Base-by-base conservation (phyloP, 2,113 vertebrate genomes). In the Saccopteryx bilineata region DNA sequence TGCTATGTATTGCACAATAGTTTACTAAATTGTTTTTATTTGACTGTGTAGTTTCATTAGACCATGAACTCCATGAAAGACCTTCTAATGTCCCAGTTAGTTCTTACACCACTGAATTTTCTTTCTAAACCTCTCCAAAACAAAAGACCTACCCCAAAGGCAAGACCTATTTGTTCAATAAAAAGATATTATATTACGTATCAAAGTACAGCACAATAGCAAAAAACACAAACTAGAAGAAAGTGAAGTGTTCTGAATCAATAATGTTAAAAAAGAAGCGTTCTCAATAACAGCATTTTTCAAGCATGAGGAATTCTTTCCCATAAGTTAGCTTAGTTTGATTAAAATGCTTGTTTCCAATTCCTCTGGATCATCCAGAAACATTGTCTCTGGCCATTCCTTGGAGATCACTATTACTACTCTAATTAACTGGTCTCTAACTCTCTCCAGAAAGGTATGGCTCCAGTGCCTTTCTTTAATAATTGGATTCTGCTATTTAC, bases 401-500 rank as follows among this genome's bases (percentile, higher is more conserved):
- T 61, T 80, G 48, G 48, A 96, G 76, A 97, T 95, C 90, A 21
- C 18, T 74, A 33, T 58, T 95, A 54, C 93, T 13, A 39, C 39
- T 39, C 39, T 39, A 39, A 39, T 21, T 94, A 72, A 95, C 90
- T 93, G 76, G 90, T 95, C 91, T 93, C 60, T 97, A 96, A 97
- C 96, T 97, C 97, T 84, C 69, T 92, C 39, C 39, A 39, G 39
- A 39, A 39, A 39, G 17, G 8, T 86, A 39, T 14, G 78, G 28
- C 68, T 97, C 68, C 89, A 61, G 31, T 46, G 92, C 95, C 65
- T 92, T 88, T 93, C 96, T 90, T 97, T 97, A 97, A 87, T 97
- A 97, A 97, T 72, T 96, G 94, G 94, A 98, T 97, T 98, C 93
- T 52, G 14, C 33, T 89, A 61, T 65, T 96, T 93, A 97, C 95